Evolutionary conservation across 2,113 vertebrate genomes (phyloP).

Genomic region (Lepisosteus osseus): DNA sequence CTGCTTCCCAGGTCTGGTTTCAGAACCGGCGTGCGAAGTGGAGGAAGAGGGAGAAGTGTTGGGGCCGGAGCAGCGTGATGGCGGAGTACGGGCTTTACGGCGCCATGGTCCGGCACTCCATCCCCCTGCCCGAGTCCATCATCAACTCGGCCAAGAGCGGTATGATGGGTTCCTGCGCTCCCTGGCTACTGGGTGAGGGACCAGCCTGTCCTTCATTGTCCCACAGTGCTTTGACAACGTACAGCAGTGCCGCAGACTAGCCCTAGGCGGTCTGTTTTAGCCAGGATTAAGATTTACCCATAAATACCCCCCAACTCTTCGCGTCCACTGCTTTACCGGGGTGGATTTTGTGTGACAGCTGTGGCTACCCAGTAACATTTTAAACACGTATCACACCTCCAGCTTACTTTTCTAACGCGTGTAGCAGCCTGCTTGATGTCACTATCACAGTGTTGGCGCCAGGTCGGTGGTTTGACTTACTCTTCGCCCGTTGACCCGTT

Average conservation of each 20-base stretch:
- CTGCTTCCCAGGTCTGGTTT: constrained; percentile 85
- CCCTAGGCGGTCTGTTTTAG: no score
- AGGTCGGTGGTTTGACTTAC: background rate
- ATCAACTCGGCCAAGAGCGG: constrained; percentile 83
- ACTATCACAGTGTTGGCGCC: no score
- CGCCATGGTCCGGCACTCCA: constrained; percentile 94
- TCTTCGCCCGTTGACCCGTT: constrained; percentile 27
- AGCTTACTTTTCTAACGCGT: no score
- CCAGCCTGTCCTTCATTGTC: constrained; percentile 52
- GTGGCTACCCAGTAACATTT: no score
- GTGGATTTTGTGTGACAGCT: no score
- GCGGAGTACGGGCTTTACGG: constrained; percentile 92
- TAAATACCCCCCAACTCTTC: no score
- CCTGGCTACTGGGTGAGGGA: constrained; percentile 90
- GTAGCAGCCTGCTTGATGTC: no score
- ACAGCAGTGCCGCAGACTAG: background rate
- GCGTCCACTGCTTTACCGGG: no score
- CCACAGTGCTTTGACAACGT: no score
- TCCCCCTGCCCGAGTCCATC: constrained; percentile 87
- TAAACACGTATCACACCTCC: no score
- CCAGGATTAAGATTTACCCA: no score
- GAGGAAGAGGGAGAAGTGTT: constrained; percentile 93
- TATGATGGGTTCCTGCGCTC: constrained; percentile 83
- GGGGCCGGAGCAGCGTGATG: constrained; percentile 95
- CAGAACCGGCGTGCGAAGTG: constrained; percentile 94